Conservation (phyloP, 2,888 invertebrate species). For the Nomada ferruginata region DNA sequence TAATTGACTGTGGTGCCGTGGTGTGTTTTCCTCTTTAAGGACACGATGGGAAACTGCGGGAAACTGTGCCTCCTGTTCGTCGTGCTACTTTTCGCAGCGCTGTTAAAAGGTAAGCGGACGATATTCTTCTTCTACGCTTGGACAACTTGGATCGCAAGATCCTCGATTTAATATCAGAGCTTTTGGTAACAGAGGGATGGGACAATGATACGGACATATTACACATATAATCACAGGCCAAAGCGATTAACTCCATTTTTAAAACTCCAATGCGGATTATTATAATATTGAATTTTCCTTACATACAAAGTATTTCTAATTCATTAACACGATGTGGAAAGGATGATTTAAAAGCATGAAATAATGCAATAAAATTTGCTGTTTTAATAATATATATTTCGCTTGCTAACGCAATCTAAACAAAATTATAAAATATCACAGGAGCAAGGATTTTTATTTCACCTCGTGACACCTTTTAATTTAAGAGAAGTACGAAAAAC, state of each 20-base stretch:
- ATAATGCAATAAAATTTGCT: no score
- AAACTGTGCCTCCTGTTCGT: constrained; percentile 50
- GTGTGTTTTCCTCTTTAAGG: constrained; percentile 40
- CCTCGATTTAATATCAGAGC: not conserved
- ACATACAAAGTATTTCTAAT: no score
- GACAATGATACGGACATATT: not conserved
- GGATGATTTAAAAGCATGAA: no score
- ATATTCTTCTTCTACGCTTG: not conserved
- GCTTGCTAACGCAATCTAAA: no score
- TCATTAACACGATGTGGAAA: no score
- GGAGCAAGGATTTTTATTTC: no score
- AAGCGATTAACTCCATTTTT: not conserved
- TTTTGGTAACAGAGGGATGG: not conserved
- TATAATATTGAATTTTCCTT: not conserved
- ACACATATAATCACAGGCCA: no score
- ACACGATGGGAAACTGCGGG: constrained; percentile 57
- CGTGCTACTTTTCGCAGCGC: constrained; percentile 47
- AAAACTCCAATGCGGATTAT: not conserved
- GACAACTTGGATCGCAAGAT: not conserved
- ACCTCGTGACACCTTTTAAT: no score
- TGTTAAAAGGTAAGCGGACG: constrained; percentile 58
- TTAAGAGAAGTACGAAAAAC: no score
- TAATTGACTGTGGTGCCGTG: constrained; percentile 56
- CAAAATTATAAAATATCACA: no score
- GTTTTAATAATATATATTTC: no score